Conservation (phyloP, 30 jellyfish, hydroid and myxozoan genomes). For the Turritopsis rubra region DNA sequence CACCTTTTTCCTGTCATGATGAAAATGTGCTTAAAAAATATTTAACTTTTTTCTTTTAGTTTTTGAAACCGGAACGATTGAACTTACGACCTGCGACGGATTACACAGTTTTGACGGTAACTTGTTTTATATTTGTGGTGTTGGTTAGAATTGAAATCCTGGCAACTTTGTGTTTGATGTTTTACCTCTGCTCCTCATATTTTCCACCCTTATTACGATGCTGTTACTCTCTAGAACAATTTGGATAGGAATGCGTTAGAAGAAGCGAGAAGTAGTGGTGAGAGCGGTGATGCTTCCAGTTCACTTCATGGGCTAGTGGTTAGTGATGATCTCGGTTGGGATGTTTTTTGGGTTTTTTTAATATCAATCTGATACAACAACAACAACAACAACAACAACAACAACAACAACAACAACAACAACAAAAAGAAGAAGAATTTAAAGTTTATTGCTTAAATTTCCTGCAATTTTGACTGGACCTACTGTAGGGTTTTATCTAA, state of each 20-base stretch:
- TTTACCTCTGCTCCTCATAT: background rate
- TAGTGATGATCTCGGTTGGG: no score
- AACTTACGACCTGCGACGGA: slow-evolving; percentile 40
- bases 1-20: background rate
- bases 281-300: slow-evolving; percentile 26
- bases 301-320: background rate
- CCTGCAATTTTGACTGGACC: background rate
- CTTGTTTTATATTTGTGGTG: background rate
- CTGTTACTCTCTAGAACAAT: slow-evolving; percentile 40
- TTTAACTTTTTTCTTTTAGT: slow-evolving; percentile 13
- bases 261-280: slow-evolving; percentile 48
- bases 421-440: no score
- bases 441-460: no score
- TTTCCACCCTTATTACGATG: background rate
- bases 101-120: slow-evolving; percentile 30
- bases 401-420: no score
- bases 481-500: background rate
- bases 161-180: background rate
- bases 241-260: slow-evolving; percentile 71
- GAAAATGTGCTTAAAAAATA: background rate
- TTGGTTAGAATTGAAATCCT: background rate
- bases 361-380: no score
- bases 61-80: slow-evolving; percentile 24
- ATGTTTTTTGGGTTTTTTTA: no score
- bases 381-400: no score